A percentile compares a stretch with the other conserved stretches of the same genome.
These are phyloP conservation scores for Ispidina lecontei DNA, from an alignment of 2,797 vertebrate species.

Conservation along the genomic window DNA sequence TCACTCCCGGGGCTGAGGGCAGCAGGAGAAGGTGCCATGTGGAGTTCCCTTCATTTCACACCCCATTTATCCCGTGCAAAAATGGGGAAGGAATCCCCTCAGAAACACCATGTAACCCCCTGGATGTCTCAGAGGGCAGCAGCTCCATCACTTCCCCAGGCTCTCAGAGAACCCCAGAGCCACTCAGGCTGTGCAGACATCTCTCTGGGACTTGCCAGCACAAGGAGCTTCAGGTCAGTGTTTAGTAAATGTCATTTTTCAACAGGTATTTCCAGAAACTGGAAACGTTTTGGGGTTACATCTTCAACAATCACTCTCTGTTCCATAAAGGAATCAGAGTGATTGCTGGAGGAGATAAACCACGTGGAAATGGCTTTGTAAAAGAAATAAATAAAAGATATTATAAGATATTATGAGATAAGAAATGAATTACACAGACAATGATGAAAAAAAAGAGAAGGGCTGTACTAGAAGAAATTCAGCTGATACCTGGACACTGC, in stretches of 20 bases:
- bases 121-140: background rate
- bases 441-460: background rate
- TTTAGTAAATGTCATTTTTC: background rate
- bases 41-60: background rate
- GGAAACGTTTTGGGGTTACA: background rate
- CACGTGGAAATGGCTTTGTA: background rate
- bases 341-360: background rate
- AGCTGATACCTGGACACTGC: background rate
- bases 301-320: background rate
- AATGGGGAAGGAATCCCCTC: slow-evolving; percentile 13
- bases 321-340: background rate
- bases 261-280: background rate
- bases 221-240: background rate
- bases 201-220: background rate
- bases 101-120: background rate
- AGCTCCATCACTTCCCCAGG: background rate
- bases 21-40: background rate
- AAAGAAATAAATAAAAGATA: background rate
- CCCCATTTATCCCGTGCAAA: background rate
- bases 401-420: background rate
- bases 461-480: background rate
- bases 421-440: background rate
- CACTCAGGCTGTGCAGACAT: background rate
- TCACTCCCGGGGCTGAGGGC: background rate
- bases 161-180: background rate